phyloP scores from a whole-genome alignment of 2,113 vertebrate species.

The Poeciliopsis retropinna region DNA sequence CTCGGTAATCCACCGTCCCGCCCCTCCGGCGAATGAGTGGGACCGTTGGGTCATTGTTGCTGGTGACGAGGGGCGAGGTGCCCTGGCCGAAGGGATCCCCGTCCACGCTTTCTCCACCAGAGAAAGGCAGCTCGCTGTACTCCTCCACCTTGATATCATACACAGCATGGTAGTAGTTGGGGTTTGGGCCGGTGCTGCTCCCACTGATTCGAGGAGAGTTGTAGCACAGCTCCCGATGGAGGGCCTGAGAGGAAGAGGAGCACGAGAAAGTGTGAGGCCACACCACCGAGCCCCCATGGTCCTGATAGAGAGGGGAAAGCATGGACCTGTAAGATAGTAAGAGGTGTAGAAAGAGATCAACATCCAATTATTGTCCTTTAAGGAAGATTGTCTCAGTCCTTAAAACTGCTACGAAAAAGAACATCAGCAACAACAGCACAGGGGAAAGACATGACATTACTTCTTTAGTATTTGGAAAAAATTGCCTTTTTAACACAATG shows the following conservation, averaged over 20 bases:
- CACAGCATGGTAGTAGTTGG: conserved; percentile 80
- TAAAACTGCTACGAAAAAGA: not conserved
- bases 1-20: conserved; percentile 86
- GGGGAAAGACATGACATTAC: not conserved
- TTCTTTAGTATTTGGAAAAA: too few relatives aligned
- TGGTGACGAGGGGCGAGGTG: conserved; percentile 40
- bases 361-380: not conserved
- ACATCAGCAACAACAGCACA: not conserved
- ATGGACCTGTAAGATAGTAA: conserved; percentile 66
- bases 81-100: conserved; percentile 50
- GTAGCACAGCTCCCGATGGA: conserved; percentile 50
- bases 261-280: conserved; percentile 71
- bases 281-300: conserved; percentile 71
- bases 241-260: conserved; percentile 59
- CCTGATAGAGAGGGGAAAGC: conserved; percentile 72
- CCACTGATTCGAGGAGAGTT: conserved; percentile 69
- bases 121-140: conserved; percentile 68
- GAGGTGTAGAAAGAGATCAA: not conserved
- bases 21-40: conserved; percentile 79
- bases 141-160: conserved; percentile 71
- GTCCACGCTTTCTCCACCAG: conserved; percentile 25
- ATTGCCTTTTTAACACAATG: too few relatives aligned
- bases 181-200: conserved; percentile 76
- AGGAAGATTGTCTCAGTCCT: too few relatives aligned
- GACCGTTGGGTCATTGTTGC: conserved; percentile 55